Conservation (phyloP, 2,888 invertebrate genomes). For the Orthosia gracilis region DNA sequence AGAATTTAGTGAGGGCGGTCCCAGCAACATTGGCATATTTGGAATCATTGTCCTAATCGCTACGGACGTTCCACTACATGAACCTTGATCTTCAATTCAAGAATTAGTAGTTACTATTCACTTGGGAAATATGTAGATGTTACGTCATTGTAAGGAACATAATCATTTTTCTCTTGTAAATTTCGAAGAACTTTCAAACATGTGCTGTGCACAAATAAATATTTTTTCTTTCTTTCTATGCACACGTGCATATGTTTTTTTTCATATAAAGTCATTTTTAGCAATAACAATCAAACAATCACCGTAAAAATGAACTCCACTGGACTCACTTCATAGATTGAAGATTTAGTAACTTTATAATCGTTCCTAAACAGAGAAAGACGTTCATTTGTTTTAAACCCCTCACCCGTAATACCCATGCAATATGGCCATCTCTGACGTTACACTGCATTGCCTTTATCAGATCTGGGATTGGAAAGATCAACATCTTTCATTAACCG, state of each 20-base stretch:
- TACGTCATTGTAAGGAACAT: neutral
- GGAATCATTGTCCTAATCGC: slow-evolving; percentile 60
- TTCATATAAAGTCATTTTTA: slow-evolving; percentile 1
- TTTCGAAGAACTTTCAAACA: slow-evolving; percentile 25
- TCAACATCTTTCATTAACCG: neutral
- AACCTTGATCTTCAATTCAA: slow-evolving; percentile 62
- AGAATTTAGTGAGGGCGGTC: slow-evolving; percentile 62
- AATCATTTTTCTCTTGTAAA: neutral
- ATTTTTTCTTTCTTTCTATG: too few relatives aligned
- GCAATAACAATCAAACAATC: slow-evolving; percentile 1
- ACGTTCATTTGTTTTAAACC: too few relatives aligned
- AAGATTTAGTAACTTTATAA: too few relatives aligned
- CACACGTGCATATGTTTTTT: slow-evolving; percentile 9
- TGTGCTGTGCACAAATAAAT: too few relatives aligned
- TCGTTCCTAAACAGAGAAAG: too few relatives aligned
- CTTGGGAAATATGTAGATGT: slow-evolving; percentile 20
- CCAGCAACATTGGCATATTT: slow-evolving; percentile 62
- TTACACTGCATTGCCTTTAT: too few relatives aligned
- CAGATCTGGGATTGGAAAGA: too few relatives aligned
- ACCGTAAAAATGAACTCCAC: neutral
- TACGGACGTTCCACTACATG: slow-evolving; percentile 56
- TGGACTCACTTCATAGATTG: too few relatives aligned
- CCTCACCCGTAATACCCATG: too few relatives aligned
- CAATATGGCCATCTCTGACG: too few relatives aligned
- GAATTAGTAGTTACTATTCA: slow-evolving; percentile 29